phyloP scores from a whole-genome alignment of 2,113 vertebrate species.

The Empidonax alnorum region DNA sequence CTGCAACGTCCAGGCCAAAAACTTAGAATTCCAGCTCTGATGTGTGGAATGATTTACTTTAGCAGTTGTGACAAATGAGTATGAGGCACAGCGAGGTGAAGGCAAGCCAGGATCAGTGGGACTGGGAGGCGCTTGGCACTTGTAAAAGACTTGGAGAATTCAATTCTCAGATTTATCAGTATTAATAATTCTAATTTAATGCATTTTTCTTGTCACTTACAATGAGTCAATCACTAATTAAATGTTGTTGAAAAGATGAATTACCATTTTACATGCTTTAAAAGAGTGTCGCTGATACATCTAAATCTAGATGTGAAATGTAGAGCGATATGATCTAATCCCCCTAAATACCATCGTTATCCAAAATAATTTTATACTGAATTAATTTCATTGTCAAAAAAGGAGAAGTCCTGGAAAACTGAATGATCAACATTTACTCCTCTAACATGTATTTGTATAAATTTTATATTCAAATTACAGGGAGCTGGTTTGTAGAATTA shows the following conservation, averaged over 20 bases:
- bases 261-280: slow-evolving; percentile 30
- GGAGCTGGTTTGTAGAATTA: background rate
- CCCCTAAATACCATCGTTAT: background rate
- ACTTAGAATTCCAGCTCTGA: background rate
- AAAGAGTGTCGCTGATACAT: background rate
- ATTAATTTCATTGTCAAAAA: slow-evolving; percentile 21
- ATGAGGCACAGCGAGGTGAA: background rate
- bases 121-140: background rate
- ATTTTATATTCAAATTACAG: background rate
- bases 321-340: background rate
- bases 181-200: slow-evolving; percentile 55
- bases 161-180: slow-evolving; percentile 32
- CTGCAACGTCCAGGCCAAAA: background rate
- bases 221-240: slow-evolving; percentile 32
- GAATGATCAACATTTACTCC: background rate
- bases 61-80: background rate
- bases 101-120: background rate
- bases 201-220: slow-evolving; percentile 34
- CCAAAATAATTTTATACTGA: background rate
- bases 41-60: background rate
- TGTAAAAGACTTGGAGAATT: slow-evolving; percentile 4
- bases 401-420: background rate
- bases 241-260: slow-evolving; percentile 34
- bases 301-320: slow-evolving; percentile 23
- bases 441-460: background rate